These are phyloP conservation scores for Gorsachius magnificus DNA, from an alignment of 2,797 vertebrate species.

Conservation along the genomic window DNA sequence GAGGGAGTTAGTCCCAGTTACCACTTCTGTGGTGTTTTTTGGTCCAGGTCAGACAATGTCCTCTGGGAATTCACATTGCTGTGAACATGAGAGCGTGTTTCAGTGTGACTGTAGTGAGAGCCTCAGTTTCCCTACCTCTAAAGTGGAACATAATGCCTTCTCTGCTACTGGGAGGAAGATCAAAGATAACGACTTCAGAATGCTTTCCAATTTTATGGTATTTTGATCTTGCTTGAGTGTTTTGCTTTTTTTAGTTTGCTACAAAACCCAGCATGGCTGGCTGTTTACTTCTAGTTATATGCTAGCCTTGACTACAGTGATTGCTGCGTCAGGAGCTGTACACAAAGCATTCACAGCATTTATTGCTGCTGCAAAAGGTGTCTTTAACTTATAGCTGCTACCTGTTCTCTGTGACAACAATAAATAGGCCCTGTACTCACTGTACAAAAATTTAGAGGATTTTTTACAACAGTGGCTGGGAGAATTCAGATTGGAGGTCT, in stretches of 20 bases:
- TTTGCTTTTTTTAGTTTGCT: background rate
- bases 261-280: background rate
- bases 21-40: rapidly evolving
- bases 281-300: background rate
- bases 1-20: background rate
- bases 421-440: background rate
- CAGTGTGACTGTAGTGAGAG: background rate
- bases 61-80: background rate
- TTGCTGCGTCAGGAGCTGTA: background rate
- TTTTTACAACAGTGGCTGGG: background rate
- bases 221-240: background rate
- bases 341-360: background rate
- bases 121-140: background rate
- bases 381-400: background rate
- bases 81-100: background rate
- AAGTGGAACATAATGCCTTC: background rate
- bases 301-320: background rate
- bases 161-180: background rate
- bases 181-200: background rate
- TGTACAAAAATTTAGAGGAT: background rate
- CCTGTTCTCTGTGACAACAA: background rate
- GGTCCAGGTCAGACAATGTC: background rate
- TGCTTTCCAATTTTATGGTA: background rate
- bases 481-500: background rate
- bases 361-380: background rate